Conservation (phyloP, 2,797 vertebrate genomes). For the Coreius guichenoti region DNA sequence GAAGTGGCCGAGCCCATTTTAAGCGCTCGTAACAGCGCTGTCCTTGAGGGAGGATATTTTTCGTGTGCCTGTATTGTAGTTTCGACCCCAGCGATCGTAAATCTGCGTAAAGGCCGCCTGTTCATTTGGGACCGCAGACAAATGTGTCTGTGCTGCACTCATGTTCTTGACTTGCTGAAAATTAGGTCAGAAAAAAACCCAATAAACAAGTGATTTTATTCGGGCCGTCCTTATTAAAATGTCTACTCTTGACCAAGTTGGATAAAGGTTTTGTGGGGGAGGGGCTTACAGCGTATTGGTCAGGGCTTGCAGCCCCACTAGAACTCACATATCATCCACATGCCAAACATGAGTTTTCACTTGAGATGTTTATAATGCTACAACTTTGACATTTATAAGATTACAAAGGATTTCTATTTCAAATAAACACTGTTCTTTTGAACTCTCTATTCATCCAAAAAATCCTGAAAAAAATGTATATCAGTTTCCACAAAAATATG, state of each 20-base stretch:
- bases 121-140: slow-evolving; percentile 37
- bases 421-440: neutral
- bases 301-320: neutral
- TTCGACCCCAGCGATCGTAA: slow-evolving; percentile 38
- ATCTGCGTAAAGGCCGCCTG: slow-evolving; percentile 46
- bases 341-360: neutral
- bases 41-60: slow-evolving; percentile 38
- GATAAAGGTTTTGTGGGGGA: neutral
- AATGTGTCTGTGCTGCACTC: slow-evolving; percentile 34
- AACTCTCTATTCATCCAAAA: neutral
- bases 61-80: slow-evolving; percentile 5
- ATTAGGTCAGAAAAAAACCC: slow-evolving; percentile 11
- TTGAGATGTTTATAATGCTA: too few relatives aligned
- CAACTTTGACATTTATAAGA: too few relatives aligned
- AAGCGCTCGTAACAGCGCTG: neutral
- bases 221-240: neutral
- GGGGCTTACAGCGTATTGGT: neutral
- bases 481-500: neutral
- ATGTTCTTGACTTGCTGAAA: slow-evolving; percentile 21
- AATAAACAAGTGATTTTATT: slow-evolving; percentile 43
- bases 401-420: too few relatives aligned
- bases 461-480: neutral
- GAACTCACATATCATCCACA: neutral
- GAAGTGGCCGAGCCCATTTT: neutral
- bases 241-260: slow-evolving; percentile 3